These are phyloP conservation scores for Dryobotodes eremita DNA, from an alignment of 2,888 invertebrate genomes.

Conservation along the genomic window DNA sequence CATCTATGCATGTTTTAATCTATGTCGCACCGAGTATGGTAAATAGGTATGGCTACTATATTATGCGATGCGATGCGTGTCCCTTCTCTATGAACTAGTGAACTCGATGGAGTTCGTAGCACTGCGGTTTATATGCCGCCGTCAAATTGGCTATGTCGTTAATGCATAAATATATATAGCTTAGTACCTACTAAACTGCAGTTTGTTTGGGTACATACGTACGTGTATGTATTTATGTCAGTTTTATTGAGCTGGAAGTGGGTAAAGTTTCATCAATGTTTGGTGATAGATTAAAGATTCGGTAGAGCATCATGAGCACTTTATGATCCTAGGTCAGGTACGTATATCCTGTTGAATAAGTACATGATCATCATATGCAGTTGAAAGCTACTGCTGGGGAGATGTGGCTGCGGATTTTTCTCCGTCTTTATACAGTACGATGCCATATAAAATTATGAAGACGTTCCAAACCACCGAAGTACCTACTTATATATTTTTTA, in stretches of 20 bases:
- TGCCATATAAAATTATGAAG: background rate
- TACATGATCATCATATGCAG: background rate
- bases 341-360: background rate
- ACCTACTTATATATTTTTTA: too few relatives aligned
- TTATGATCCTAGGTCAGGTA: background rate
- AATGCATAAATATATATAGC: constrained; percentile 12
- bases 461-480: background rate
- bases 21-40: constrained; percentile 31
- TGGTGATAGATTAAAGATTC: background rate
- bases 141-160: constrained; percentile 36
- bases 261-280: background rate
- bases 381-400: background rate
- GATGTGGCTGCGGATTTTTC: background rate
- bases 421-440: background rate
- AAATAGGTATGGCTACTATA: constrained; percentile 44
- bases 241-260: background rate
- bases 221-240: background rate
- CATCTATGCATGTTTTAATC: constrained; percentile 23
- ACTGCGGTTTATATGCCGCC: constrained; percentile 44
- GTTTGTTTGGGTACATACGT: background rate
- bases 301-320: too few relatives aligned
- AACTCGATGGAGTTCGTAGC: constrained; percentile 65
- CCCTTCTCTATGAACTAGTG: constrained; percentile 67
- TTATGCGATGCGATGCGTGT: constrained; percentile 54
- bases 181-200: background rate